A percentile compares a stretch with the other conserved stretches of the same genome.
Conservation (phyloP, 2,797 vertebrate species). For the Hypotaenidia okinawae region DNA sequence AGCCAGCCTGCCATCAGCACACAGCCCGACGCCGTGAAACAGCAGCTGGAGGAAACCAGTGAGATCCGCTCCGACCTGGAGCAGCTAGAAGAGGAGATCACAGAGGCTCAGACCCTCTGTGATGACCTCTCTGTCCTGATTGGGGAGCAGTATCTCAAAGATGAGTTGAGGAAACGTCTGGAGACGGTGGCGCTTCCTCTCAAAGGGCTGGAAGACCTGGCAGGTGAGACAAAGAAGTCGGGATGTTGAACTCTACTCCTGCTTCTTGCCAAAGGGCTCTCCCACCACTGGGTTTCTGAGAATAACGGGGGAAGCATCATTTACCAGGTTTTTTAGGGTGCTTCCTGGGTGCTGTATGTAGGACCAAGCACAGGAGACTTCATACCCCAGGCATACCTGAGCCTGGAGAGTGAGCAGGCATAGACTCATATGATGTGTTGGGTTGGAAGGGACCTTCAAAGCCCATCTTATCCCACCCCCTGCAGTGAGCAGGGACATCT, state of each 20-base stretch:
- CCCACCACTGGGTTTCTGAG: neutral
- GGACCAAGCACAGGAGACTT: neutral
- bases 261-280: neutral
- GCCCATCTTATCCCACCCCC: no score
- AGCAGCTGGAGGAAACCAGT: conserved; percentile 92
- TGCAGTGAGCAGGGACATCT: no score
- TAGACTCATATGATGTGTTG: no score
- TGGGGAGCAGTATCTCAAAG: conserved; percentile 93
- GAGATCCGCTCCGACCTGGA: conserved; percentile 94
- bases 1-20: conserved; percentile 88
- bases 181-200: conserved; percentile 90
- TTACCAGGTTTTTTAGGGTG: neutral
- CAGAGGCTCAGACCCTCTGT: conserved; percentile 87
- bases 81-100: conserved; percentile 83
- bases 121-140: conserved; percentile 89
- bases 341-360: neutral
- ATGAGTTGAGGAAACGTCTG: conserved; percentile 94
- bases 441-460: no score
- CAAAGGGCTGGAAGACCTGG: conserved; percentile 91
- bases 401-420: neutral
- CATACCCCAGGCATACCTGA: neutral
- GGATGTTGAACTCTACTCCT: accelerated
- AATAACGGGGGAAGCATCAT: neutral
- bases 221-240: conserved; percentile 79
- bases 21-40: conserved; percentile 91